These are phyloP conservation scores for Parapsyche elsis DNA, from an alignment of 1,140 invertebrate species.

Conservation along the genomic window DNA sequence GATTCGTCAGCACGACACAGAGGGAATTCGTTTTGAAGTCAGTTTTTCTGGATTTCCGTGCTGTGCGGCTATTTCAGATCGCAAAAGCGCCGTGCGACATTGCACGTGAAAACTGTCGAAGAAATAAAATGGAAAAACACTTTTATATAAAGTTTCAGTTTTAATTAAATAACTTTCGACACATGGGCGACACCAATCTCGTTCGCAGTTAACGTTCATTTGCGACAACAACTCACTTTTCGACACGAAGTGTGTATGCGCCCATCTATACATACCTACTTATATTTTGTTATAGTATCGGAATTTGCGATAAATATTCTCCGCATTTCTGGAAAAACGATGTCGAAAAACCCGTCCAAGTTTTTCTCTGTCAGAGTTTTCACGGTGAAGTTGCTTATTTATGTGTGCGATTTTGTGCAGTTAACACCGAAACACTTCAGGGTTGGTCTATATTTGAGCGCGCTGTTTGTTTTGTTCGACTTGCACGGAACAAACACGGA, in stretches of 20 bases:
- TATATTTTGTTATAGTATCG: too few species aligned
- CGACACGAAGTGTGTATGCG: not conserved
- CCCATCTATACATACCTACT: not conserved
- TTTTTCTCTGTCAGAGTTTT: conserved; percentile 27
- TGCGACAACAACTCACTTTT: too few species aligned
- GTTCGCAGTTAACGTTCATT: not conserved
- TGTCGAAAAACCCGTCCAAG: conserved; percentile 21
- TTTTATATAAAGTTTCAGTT: conserved; percentile 31
- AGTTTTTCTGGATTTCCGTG: conserved; percentile 47
- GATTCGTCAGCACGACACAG: conserved; percentile 45
- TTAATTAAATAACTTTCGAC: conserved; percentile 21
- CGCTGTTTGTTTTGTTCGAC: not conserved
- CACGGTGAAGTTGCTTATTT: conserved; percentile 34
- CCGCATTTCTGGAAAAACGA: not conserved
- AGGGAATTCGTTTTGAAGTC: conserved; percentile 26
- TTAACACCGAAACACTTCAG: conserved; percentile 36
- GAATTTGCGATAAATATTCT: conserved; percentile 8
- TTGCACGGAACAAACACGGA: conserved; percentile 2
- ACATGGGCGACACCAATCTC: not conserved
- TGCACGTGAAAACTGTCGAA: conserved; percentile 45
- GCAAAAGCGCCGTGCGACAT: conserved; percentile 37
- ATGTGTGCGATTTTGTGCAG: conserved; percentile 42
- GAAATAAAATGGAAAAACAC: conserved; percentile 28
- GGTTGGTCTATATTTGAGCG: not conserved
- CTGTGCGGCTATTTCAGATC: conserved; percentile 36